Evolutionary conservation across 2,797 vertebrate genomes (phyloP).

Genomic region (Sciurus carolinensis): DNA sequence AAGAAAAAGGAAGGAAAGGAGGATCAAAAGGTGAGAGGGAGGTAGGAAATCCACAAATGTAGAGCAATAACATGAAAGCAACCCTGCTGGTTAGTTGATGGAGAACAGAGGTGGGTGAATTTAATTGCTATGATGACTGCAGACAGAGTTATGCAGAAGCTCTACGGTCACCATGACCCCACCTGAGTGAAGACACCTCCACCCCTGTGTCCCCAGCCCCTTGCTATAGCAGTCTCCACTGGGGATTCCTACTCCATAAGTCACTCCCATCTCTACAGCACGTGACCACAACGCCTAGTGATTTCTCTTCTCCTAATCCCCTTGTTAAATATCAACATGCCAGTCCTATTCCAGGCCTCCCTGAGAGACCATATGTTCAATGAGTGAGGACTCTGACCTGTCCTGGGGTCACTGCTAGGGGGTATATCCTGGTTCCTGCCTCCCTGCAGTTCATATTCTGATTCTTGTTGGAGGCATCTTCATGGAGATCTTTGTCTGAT

Average conservation of each 20-base stretch:
- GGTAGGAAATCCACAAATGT: neutral
- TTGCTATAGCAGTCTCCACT: neutral
- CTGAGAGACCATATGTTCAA: no score
- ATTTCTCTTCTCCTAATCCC: neutral
- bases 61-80: neutral
- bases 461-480: neutral
- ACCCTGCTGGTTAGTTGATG: neutral
- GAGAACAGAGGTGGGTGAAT: neutral
- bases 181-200: neutral
- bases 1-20: no score
- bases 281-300: neutral
- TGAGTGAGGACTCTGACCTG: neutral
- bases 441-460: neutral
- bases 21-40: no score
- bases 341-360: no score
- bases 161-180: no score
- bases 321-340: neutral
- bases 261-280: neutral
- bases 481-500: neutral
- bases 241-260: neutral
- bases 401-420: neutral
- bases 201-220: neutral
- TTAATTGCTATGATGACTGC: neutral
- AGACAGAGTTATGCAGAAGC: neutral
- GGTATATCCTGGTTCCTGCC: neutral